Base-by-base conservation (phyloP, 2,888 invertebrate species). In the Urechis unicinctus region DNA sequence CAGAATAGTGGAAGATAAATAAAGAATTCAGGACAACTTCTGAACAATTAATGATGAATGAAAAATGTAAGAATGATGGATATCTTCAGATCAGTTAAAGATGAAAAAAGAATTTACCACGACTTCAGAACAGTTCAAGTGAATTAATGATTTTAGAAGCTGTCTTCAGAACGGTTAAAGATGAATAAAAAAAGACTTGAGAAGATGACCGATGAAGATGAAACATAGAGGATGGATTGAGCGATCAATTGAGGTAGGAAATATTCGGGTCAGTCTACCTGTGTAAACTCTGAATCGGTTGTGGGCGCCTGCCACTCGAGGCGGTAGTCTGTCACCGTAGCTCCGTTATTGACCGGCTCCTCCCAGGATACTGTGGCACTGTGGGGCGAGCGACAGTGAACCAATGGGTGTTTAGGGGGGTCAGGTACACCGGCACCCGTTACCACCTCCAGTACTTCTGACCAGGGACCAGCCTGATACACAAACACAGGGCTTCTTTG, bases 371-470 rank as follows among this genome's bases (percentile, higher is more conserved):
- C 82, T 52, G 82, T 80, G 9, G 85, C 83, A 65, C 84, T 82
- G 68, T 85, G 85, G 28, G 89, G 82, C 44, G 86, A 85, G 69
- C 86, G 86, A 58, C 86, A 82, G 42, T 72, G 70, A 26, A 85
- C 84, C 56, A 78, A 69, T 1, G 82, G 81, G 9, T 85, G 83
- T 30, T 81, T 73, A 1, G 90, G 89, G n/a, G 85, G 81, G 66
- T 86, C 86, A 0, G 93, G 92, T 17, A 88, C 85, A 9, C 90
- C 91, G 3, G 91, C 84, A 5, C 89, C 89, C 61, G 89, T 89
- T 43, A 83, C 80, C 62, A 89, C 85, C 64, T 84, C 83, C 65
- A 90, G 79, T 59, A 83, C 80, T 48, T 86, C 85, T 6, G 92
- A 92, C 84, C 89, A 87, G 21, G 84, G 83, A 21, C 91, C 88